phyloP scores from a whole-genome alignment of 2,888 invertebrate species.

The Heliconius ethilla region DNA sequence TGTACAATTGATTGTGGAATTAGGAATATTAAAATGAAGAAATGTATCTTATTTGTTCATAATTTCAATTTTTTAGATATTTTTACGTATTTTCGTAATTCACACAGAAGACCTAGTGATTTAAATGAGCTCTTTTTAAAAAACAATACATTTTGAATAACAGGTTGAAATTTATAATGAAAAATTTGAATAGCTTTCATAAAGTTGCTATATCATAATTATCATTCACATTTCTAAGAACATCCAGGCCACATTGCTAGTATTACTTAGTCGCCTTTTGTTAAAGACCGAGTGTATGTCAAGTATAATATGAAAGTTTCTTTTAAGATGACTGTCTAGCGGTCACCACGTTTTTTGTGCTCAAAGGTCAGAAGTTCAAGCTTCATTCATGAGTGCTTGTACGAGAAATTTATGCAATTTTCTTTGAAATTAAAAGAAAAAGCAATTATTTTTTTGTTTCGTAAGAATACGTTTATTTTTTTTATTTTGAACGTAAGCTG shows the following conservation, averaged over 20 bases:
- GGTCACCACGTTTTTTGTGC: constrained; percentile 35
- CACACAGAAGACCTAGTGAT: neutral
- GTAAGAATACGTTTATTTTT: neutral
- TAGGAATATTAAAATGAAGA: too few species aligned
- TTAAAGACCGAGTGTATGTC: constrained; percentile 21
- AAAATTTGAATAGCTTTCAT: neutral
- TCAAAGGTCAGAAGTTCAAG: constrained; percentile 38
- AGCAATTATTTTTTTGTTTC: neutral
- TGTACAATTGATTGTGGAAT: too few species aligned
- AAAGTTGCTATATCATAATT: neutral
- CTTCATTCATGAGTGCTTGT: constrained; percentile 24
- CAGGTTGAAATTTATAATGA: neutral
- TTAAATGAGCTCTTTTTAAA: neutral
- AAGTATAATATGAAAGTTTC: constrained; percentile 43
- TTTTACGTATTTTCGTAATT: neutral
- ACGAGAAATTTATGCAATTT: constrained; percentile 17
- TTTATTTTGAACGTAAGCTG: neutral
- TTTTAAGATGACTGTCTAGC: constrained; percentile 37
- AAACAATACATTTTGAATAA: neutral
- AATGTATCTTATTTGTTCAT: too few species aligned
- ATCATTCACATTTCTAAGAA: constrained; percentile 1
- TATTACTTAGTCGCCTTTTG: constrained; percentile 17
- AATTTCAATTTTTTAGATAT: neutral
- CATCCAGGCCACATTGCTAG: neutral
- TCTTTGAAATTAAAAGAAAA: constrained; percentile 9